Percentiles rank a stretch among this genome's conserved stretches.
These are phyloP conservation scores for Poeciliopsis occidentalis DNA, from an alignment of 2,113 vertebrate genomes.

Conservation along the genomic window DNA sequence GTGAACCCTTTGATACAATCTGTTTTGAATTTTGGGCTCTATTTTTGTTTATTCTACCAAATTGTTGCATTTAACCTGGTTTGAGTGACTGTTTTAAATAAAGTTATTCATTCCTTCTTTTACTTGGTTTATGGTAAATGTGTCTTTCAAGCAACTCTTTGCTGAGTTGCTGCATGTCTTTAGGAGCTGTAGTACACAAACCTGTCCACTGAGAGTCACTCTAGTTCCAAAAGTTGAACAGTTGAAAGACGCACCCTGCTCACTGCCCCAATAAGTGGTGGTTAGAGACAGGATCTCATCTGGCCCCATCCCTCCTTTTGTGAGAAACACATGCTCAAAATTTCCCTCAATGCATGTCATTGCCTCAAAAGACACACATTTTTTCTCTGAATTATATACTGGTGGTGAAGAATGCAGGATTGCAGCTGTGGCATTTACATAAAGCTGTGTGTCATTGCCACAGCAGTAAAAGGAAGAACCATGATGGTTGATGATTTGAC, in stretches of 20 bases:
- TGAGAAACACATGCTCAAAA: constrained; percentile 38
- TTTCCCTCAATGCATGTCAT: constrained; percentile 48
- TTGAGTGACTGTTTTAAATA: neutral
- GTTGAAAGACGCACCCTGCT: neutral
- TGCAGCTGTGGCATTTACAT: too few relatives aligned
- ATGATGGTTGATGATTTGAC: too few relatives aligned
- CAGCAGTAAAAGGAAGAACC: too few relatives aligned
- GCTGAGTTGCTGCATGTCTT: neutral
- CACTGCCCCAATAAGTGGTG: constrained; percentile 10
- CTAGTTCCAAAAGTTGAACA: constrained; percentile 27
- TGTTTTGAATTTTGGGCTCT: neutral
- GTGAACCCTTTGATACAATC: neutral
- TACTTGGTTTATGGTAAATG: neutral
- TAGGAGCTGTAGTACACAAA: neutral
- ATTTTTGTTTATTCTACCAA: neutral
- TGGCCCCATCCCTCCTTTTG: constrained; percentile 32
- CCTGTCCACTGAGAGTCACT: constrained; percentile 52
- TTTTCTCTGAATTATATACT: constrained; percentile 40
- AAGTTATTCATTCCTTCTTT: neutral
- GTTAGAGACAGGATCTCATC: constrained; percentile 26
- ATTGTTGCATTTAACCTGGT: neutral
- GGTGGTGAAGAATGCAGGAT: too few relatives aligned
- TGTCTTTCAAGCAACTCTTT: neutral
- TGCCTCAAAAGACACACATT: constrained; percentile 35
- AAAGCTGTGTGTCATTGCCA: too few relatives aligned